Evolutionary conservation across 2,113 vertebrate species (phyloP).

Genomic region (Dasyprocta punctata): DNA sequence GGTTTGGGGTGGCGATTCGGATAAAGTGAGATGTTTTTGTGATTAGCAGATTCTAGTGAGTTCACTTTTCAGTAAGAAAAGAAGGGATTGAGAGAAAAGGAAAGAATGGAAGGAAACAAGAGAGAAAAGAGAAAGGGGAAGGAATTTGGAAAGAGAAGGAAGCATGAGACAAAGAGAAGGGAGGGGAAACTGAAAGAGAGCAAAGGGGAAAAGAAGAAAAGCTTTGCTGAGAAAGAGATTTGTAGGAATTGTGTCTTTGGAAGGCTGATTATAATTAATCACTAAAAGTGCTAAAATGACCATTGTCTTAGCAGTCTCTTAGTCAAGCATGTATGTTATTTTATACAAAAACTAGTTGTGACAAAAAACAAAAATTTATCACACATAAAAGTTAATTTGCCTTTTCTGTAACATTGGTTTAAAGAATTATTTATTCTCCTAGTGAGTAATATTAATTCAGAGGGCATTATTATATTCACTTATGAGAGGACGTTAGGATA

Average conservation of each 20-base stretch:
- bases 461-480: not conserved
- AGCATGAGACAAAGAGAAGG: not conserved
- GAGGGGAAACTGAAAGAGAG: not conserved
- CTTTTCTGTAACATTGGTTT: not conserved
- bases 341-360: constrained; percentile 6
- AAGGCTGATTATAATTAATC: not conserved
- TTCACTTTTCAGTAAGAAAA: not conserved
- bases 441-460: not conserved
- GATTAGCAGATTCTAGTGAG: not conserved
- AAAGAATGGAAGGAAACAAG: too few species aligned
- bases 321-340: not conserved
- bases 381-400: not conserved
- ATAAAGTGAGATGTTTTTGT: not conserved
- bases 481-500: not conserved
- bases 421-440: not conserved
- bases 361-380: constrained; percentile 5
- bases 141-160: not conserved
- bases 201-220: not conserved
- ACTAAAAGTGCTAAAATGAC: not conserved
- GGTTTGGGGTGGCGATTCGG: fast-evolving
- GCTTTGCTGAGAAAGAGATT: not conserved
- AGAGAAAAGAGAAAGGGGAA: fast-evolving
- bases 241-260: not conserved
- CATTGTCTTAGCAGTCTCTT: not conserved
- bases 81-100: not conserved